A percentile compares a stretch with the other conserved stretches of the same genome.
These are phyloP conservation scores for Leistus spinibarbis DNA, from an alignment of 2,888 invertebrate species.

Conservation along the genomic window DNA sequence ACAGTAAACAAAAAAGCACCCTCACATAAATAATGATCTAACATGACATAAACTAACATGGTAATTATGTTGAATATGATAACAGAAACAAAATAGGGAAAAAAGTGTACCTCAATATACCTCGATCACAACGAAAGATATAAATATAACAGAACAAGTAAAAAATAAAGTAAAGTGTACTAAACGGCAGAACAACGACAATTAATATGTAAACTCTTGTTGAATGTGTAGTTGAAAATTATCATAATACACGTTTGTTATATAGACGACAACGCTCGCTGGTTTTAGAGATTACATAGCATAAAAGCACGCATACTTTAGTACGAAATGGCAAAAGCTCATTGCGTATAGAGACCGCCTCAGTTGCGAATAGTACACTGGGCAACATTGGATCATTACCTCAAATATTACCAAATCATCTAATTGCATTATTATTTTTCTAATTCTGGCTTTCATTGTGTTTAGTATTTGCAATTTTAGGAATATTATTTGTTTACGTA, in stretches of 20 bases:
- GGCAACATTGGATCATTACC: too few species aligned
- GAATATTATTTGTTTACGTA: too few species aligned
- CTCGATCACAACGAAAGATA: conserved; percentile 36
- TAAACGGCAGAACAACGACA: conserved; percentile 6
- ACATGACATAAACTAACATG: conserved; percentile 17
- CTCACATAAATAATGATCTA: conserved; percentile 20
- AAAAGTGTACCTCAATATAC: conserved; percentile 19
- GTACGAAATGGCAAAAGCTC: conserved; percentile 5
- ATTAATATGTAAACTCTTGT: conserved; percentile 33
- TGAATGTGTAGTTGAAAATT: conserved; percentile 31
- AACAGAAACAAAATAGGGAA: conserved; percentile 6
- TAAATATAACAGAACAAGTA: conserved; percentile 3
- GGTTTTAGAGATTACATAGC: conserved; percentile 12
- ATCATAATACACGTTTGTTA: too few species aligned
- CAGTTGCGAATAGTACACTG: background rate
- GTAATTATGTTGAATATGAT: conserved; percentile 20
- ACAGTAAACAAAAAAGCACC: conserved; percentile 12
- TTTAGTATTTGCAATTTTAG: too few species aligned
- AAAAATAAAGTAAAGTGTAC: background rate
- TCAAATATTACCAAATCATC: too few species aligned
- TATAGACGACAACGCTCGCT: conserved; percentile 22
- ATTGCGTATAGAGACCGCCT: conserved; percentile 2
- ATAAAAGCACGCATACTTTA: conserved; percentile 25
- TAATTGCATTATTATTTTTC: too few species aligned
- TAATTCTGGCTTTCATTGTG: too few species aligned